Evolutionary conservation across 2,888 invertebrate species (phyloP).

Genomic region (Drosophila parthenogenetica): DNA sequence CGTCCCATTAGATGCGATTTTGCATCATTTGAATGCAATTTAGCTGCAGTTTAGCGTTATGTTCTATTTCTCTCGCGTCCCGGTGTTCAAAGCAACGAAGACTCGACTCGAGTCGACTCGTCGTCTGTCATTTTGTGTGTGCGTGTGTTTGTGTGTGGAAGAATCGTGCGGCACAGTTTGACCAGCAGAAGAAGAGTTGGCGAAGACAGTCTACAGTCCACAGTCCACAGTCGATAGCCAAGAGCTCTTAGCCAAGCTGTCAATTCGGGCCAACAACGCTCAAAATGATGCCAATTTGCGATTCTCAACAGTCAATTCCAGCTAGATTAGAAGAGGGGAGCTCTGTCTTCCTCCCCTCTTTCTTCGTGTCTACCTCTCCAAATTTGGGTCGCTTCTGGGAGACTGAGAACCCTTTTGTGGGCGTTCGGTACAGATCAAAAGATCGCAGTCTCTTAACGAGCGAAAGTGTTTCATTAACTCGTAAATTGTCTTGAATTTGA

Average conservation of each 20-base stretch:
- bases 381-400: slow-evolving; percentile 3
- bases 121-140: slow-evolving; percentile 44
- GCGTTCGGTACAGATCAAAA: slow-evolving; percentile 40
- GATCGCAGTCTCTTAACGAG: slow-evolving; percentile 63
- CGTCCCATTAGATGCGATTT: slow-evolving; percentile 72
- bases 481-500: slow-evolving; percentile 50
- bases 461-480: slow-evolving; percentile 73
- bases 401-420: slow-evolving; percentile 20
- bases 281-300: slow-evolving; percentile 69
- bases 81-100: slow-evolving; percentile 4
- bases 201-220: slow-evolving; percentile 11
- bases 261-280: slow-evolving; percentile 64
- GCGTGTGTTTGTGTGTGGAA: slow-evolving; percentile 14
- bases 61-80: slow-evolving; percentile 65
- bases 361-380: not conserved
- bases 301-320: slow-evolving; percentile 43
- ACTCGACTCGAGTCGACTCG: not conserved
- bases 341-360: not conserved
- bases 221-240: slow-evolving; percentile 4
- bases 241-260: slow-evolving; percentile 31
- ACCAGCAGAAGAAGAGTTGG: slow-evolving; percentile 39
- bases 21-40: slow-evolving; percentile 76
- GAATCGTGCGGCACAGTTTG: slow-evolving; percentile 74
- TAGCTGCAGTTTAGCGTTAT: slow-evolving; percentile 76
- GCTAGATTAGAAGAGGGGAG: slow-evolving; percentile 9